phyloP scores from a whole-genome alignment of 2,888 invertebrate genomes.

The Parnassius apollo region DNA sequence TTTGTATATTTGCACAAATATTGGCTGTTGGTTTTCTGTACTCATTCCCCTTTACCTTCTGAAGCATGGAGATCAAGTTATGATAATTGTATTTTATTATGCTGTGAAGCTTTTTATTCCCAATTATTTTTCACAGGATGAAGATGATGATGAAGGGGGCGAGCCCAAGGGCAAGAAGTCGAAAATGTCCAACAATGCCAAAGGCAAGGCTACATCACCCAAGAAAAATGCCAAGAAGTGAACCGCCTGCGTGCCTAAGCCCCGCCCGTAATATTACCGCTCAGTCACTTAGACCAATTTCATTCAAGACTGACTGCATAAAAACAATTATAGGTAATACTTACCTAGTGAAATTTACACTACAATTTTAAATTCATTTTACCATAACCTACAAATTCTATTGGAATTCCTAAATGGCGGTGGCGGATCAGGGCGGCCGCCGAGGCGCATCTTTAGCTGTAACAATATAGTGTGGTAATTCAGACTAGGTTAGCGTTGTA shows the following conservation, averaged over 20 bases:
- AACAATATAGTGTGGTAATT: slow-evolving; percentile 65
- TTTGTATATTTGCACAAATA: slow-evolving; percentile 30
- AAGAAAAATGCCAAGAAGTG: slow-evolving; percentile 85
- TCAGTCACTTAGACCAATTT: slow-evolving; percentile 20
- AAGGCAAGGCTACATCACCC: slow-evolving; percentile 85
- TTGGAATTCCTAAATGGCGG: slow-evolving; percentile 20
- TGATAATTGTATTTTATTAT: slow-evolving; percentile 3
- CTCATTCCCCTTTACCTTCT: slow-evolving; percentile 77
- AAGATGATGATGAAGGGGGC: slow-evolving; percentile 88
- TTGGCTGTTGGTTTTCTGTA: slow-evolving; percentile 79
- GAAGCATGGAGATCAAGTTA: slow-evolving; percentile 41
- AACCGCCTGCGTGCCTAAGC: slow-evolving; percentile 38
- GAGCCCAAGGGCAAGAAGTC: slow-evolving; percentile 90
- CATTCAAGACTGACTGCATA: slow-evolving; percentile 22
- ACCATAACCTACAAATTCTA: slow-evolving; percentile 1
- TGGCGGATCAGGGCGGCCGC: slow-evolving; percentile 29
- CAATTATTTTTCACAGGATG: slow-evolving; percentile 68
- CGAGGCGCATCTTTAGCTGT: slow-evolving; percentile 45
- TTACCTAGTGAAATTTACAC: slow-evolving; percentile 24
- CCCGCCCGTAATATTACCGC: slow-evolving; percentile 8
- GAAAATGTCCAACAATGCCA: slow-evolving; percentile 86
- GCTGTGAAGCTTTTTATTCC: too few species aligned
- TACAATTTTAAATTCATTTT: slow-evolving; percentile 2
- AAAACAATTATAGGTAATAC: slow-evolving; percentile 24
- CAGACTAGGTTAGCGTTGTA: slow-evolving; percentile 71